phyloP scores from a whole-genome alignment of 1,140 invertebrate species.

The Drosophila melanogaster region DNA sequence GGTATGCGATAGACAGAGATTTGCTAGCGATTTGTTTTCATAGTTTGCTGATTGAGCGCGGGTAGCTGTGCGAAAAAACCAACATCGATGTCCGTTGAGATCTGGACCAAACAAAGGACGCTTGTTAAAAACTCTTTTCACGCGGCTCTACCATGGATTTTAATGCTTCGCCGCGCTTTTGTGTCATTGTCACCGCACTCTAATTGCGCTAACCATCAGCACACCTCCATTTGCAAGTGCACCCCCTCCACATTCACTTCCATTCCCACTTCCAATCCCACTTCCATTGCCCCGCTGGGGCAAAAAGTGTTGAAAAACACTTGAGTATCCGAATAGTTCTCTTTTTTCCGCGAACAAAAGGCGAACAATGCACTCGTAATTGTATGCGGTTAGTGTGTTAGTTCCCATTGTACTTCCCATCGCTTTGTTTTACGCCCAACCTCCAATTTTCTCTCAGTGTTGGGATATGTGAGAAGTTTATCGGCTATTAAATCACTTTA shows the following conservation, averaged over 20 bases:
- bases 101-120: slow-evolving; percentile 52
- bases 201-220: slow-evolving; percentile 76
- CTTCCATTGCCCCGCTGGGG: background rate
- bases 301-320: slow-evolving; percentile 64
- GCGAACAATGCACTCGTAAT: slow-evolving; percentile 79
- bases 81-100: slow-evolving; percentile 17
- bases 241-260: too few relatives aligned
- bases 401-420: slow-evolving; percentile 33
- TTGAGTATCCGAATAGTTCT: slow-evolving; percentile 65
- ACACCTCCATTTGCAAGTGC: slow-evolving; percentile 15
- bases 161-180: slow-evolving; percentile 70
- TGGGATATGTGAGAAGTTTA: slow-evolving; percentile 64
- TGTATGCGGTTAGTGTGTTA: slow-evolving; percentile 71
- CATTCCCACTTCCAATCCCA: background rate
- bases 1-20: slow-evolving; percentile 14
- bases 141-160: slow-evolving; percentile 22
- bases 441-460: slow-evolving; percentile 48
- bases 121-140: slow-evolving; percentile 50
- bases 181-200: slow-evolving; percentile 78
- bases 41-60: slow-evolving; percentile 24
- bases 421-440: slow-evolving; percentile 22
- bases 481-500: slow-evolving; percentile 78
- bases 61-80: slow-evolving; percentile 23
- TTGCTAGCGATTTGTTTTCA: slow-evolving; percentile 36
- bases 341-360: slow-evolving; percentile 58